A percentile compares a stretch with the other conserved stretches of the same genome.
These are phyloP conservation scores for Andrena minutula DNA, from an alignment of 2,888 invertebrate species.

Conservation along the genomic window DNA sequence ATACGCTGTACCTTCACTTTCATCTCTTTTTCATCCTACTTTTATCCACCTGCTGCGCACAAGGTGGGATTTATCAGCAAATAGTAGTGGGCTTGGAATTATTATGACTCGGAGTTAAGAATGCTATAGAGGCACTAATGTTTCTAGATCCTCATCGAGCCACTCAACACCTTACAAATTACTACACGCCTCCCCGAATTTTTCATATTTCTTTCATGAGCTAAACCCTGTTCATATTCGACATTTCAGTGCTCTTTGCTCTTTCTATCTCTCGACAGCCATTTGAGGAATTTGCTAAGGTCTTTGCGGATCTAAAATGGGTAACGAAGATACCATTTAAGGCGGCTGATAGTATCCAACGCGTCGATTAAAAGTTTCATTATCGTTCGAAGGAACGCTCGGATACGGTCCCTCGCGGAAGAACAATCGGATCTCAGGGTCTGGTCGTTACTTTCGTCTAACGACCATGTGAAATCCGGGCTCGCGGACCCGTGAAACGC, in stretches of 20 bases:
- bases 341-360: not conserved
- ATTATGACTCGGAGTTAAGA: too few species aligned
- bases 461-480: slow-evolving; percentile 36
- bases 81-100: too few species aligned
- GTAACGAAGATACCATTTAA: not conserved
- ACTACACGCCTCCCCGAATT: too few species aligned
- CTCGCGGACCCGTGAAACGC: slow-evolving; percentile 43
- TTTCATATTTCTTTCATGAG: too few species aligned
- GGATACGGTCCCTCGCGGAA: slow-evolving; percentile 26
- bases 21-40: too few species aligned
- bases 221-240: not conserved
- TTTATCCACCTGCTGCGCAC: too few species aligned
- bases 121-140: too few species aligned
- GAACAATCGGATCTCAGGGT: slow-evolving; percentile 24
- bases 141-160: too few species aligned
- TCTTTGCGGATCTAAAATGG: not conserved
- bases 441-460: slow-evolving; percentile 48
- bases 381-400: slow-evolving; percentile 19
- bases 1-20: too few species aligned
- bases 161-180: too few species aligned
- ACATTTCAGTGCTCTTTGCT: not conserved
- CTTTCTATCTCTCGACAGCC: not conserved
- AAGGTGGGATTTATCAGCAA: too few species aligned
- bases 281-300: not conserved
- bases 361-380: slow-evolving; percentile 28